Base-by-base conservation (phyloP, 2,888 invertebrate genomes). In the Caenorhabditis auriculariae region DNA sequence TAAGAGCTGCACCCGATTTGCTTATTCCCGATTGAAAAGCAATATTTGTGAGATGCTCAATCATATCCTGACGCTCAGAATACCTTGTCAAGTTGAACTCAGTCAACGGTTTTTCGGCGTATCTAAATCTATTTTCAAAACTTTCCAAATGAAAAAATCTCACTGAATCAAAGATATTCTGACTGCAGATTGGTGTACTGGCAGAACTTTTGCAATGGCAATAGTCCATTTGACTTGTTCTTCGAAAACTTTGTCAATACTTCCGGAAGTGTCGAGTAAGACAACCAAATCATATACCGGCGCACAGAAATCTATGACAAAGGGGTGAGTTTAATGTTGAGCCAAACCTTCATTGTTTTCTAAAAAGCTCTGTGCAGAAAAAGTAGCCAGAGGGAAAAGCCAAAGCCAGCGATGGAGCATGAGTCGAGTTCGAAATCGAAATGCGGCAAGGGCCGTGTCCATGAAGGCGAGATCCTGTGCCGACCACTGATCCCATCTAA, bases 101-200 rank as follows among this genome's bases (percentile, higher is more conserved):
- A 19, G 66, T 63, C n/a, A 73, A 47, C n/a, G 77, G 73, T 39
- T 64, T 73, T 21, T 67, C 69, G 43, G 73, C 72, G 51, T 72
- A 75, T 29, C 57, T 57, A 19, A 44, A 19, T 17, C 12, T 15
- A 44, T 1, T 9, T 44, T 17, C 7, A 12, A 1, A 49, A 42
- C 7, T 4, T 7, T 29, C 15, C 32, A 17, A 32, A 17, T 15
- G 6, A 28, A 15, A 1, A 21, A 5, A 17, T 23, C 46, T 39
- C 27, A 64, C 60, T 77, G 76, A 27, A 81, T 75, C 1, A 78
- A 74, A 44, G 81, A 81, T 54, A 79, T 82, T 27, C 81, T 74
- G 2, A 82, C 76, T 24, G 82, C 78, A 19, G 60, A 64, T 73
- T 74, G 35, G 45, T 78, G 60, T 12, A 75, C 48, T 7, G 68